phyloP scores from a whole-genome alignment of 2,797 vertebrate genomes.

The Chanos chanos region DNA sequence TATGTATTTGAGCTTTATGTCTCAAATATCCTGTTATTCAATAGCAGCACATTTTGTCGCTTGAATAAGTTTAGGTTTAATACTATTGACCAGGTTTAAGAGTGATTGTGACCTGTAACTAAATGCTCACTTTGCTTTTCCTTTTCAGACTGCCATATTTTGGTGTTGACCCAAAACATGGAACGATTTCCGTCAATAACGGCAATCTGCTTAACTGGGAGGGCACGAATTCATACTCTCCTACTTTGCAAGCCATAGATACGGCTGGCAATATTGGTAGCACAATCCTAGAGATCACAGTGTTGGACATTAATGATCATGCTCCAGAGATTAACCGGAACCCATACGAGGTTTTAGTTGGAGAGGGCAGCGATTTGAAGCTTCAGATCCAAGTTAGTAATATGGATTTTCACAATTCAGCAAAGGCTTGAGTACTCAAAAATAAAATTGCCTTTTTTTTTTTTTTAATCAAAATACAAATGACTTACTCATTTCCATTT shows the following conservation, averaged over 20 bases:
- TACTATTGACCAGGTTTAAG: no score
- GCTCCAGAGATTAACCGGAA: conserved; percentile 63
- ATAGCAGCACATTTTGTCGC: no score
- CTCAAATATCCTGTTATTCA: not conserved
- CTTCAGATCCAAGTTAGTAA: conserved; percentile 58
- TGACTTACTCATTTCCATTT: no score
- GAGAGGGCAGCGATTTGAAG: conserved; percentile 58
- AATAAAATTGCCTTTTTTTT: no score
- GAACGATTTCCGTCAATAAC: conserved; percentile 69
- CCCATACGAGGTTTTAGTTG: conserved; percentile 69
- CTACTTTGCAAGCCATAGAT: conserved; percentile 83
- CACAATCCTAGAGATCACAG: conserved; percentile 73
- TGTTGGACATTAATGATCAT: conserved; percentile 83
- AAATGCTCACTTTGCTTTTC: not conserved
- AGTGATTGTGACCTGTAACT: no score
- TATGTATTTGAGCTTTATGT: conserved; percentile 57
- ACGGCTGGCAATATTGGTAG: conserved; percentile 57
- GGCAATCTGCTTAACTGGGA: conserved; percentile 77
- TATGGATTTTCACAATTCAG: not conserved
- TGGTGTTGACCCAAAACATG: conserved; percentile 59
- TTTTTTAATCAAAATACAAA: no score
- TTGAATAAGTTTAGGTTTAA: no score
- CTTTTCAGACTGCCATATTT: conserved; percentile 71
- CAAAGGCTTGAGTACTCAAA: no score
- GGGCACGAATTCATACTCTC: conserved; percentile 68